These are phyloP conservation scores for Chelonoidis abingdonii DNA, from an alignment of 2,113 vertebrate genomes.

Conservation along the genomic window DNA sequence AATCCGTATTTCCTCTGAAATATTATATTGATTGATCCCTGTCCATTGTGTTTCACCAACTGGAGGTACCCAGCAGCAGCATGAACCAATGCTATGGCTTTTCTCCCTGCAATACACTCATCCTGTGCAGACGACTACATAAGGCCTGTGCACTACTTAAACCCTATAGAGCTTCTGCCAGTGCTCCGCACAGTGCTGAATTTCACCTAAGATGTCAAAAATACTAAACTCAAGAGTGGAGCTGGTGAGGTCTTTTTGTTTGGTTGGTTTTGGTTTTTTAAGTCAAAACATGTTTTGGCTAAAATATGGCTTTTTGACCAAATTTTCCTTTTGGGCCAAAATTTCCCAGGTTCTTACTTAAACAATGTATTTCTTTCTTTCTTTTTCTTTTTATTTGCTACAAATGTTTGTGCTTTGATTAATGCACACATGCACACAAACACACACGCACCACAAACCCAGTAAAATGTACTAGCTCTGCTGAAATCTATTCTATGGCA, in stretches of 20 bases:
- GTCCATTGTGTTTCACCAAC: background rate
- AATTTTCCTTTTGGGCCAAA: conserved; percentile 12
- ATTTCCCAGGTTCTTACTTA: background rate
- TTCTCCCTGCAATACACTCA: background rate
- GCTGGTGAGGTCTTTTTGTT: background rate
- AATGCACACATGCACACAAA: background rate
- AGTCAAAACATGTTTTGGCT: background rate
- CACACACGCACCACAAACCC: background rate
- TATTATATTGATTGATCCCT: background rate
- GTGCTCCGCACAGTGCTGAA: background rate
- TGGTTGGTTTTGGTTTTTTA: background rate
- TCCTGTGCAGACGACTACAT: background rate
- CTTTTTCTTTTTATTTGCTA: background rate
- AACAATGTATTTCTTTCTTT: background rate
- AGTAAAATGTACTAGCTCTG: background rate
- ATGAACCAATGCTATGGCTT: accelerated
- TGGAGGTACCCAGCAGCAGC: background rate
- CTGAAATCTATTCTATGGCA: background rate
- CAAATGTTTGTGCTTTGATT: background rate
- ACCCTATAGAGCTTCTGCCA: background rate
- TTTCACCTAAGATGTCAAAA: background rate
- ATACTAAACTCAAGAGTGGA: background rate
- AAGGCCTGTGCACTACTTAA: accelerated
- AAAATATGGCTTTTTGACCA: background rate
- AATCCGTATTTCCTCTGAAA: background rate